Percentiles rank a stretch among this genome's conserved stretches.
Evolutionary conservation across 2,113 vertebrate genomes (phyloP).

Genomic region (Prochilodus magdalenae): DNA sequence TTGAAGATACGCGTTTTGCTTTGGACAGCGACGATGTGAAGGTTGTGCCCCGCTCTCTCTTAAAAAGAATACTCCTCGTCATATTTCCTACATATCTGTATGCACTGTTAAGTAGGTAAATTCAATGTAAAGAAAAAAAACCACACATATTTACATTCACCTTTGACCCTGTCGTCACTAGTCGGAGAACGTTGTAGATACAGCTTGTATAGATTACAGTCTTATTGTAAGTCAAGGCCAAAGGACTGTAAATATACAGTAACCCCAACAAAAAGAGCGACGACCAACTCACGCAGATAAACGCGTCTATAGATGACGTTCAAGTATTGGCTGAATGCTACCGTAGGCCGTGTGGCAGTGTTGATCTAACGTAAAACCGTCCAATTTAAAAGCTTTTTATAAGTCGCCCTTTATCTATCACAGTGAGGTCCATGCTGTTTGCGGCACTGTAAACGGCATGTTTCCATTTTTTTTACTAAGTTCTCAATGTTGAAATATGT

Average conservation of each 20-base stretch:
- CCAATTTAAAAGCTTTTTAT: neutral
- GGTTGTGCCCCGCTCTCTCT: too few relatives aligned
- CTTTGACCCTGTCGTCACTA: neutral
- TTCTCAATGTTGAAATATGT: neutral
- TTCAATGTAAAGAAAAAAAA: neutral
- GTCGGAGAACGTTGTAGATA: neutral
- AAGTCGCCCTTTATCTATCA: neutral
- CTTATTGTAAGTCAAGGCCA: neutral
- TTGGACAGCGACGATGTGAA: too few relatives aligned
- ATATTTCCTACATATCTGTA: neutral
- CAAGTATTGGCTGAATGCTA: neutral
- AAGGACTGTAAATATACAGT: neutral
- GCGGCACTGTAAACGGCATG: neutral
- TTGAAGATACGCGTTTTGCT: too few relatives aligned
- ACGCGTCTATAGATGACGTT: neutral
- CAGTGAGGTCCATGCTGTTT: slow-evolving; percentile 5
- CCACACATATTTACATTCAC: neutral
- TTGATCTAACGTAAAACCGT: neutral
- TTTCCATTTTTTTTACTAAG: neutral
- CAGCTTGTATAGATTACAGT: neutral
- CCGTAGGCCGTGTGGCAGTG: slow-evolving; percentile 9
- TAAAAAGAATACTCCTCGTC: neutral
- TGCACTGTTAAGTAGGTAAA: neutral
- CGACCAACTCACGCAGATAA: neutral
- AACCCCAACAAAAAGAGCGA: neutral